These are phyloP conservation scores for Drosophila hamatofila DNA, from an alignment of 2,888 invertebrate genomes.

Conservation along the genomic window DNA sequence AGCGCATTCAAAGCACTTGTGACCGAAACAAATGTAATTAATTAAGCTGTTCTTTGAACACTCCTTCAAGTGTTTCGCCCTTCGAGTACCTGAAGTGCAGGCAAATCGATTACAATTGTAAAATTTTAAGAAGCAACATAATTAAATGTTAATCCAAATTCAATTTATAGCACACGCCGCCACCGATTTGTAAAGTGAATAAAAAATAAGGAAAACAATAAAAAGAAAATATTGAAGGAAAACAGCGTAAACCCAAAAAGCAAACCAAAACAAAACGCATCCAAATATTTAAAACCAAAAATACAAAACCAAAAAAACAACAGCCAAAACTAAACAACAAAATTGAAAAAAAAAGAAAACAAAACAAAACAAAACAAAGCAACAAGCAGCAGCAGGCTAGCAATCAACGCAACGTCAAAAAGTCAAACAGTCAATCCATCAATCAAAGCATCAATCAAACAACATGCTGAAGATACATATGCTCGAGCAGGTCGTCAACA, in stretches of 20 bases:
- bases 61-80: neutral
- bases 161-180: slow-evolving; percentile 16
- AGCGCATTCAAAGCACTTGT: slow-evolving; percentile 49
- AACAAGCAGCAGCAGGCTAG: neutral
- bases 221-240: slow-evolving; percentile 4
- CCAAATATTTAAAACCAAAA: slow-evolving; percentile 72
- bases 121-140: slow-evolving; percentile 16
- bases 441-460: slow-evolving; percentile 16
- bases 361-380: neutral
- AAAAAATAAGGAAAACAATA: slow-evolving; percentile 11
- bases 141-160: slow-evolving; percentile 12
- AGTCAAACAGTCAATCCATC: slow-evolving; percentile 39
- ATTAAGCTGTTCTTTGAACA: slow-evolving; percentile 22
- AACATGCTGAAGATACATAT: slow-evolving; percentile 91
- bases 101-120: slow-evolving; percentile 40
- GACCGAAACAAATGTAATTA: slow-evolving; percentile 57
- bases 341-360: slow-evolving; percentile 18
- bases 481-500: slow-evolving; percentile 90
- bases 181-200: slow-evolving; percentile 48
- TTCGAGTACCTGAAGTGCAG: slow-evolving; percentile 23
- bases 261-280: slow-evolving; percentile 48
- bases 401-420: slow-evolving; percentile 20
- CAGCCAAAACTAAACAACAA: slow-evolving; percentile 19
- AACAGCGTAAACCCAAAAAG: slow-evolving; percentile 40
- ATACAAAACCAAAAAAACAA: slow-evolving; percentile 58